phyloP scores from a whole-genome alignment of 37 sponge, comb jelly and placozoan species.

The Aplysina aerophoba region DNA sequence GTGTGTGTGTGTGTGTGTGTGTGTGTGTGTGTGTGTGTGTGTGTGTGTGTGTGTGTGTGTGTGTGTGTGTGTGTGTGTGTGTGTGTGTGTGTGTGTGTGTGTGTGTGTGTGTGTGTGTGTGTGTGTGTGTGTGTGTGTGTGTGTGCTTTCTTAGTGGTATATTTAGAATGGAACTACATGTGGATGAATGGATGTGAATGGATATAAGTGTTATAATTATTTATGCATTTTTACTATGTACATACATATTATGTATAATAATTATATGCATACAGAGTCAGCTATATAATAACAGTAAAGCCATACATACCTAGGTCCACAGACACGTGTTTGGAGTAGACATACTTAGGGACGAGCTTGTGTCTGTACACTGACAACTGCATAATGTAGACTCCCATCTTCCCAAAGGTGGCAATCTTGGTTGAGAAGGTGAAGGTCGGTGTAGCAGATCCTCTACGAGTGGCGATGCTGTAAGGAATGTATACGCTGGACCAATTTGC shows the following conservation, averaged over 20 bases:
- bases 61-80: constrained; percentile 13
- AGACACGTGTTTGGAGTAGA: neutral
- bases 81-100: constrained; percentile 13
- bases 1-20: neutral
- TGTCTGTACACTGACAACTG: neutral
- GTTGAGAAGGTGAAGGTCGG: neutral
- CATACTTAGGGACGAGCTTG: neutral
- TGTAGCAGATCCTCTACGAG: neutral
- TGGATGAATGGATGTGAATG: too few relatives aligned
- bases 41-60: too few relatives aligned
- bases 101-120: constrained; percentile 21
- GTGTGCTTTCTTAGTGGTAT: neutral
- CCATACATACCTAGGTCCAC: neutral
- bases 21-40: neutral
- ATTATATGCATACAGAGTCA: too few relatives aligned
- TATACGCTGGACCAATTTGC: neutral
- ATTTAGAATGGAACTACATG: too few relatives aligned
- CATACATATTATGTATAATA: too few relatives aligned
- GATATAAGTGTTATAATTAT: too few relatives aligned
- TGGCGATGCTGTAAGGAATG: neutral
- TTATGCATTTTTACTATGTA: too few relatives aligned
- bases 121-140: neutral
- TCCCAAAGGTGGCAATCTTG: neutral
- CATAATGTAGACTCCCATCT: neutral
- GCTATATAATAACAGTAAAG: too few relatives aligned